These are phyloP conservation scores for Drosophila ohnishii DNA, from an alignment of 1,140 invertebrate species.

Conservation along the genomic window DNA sequence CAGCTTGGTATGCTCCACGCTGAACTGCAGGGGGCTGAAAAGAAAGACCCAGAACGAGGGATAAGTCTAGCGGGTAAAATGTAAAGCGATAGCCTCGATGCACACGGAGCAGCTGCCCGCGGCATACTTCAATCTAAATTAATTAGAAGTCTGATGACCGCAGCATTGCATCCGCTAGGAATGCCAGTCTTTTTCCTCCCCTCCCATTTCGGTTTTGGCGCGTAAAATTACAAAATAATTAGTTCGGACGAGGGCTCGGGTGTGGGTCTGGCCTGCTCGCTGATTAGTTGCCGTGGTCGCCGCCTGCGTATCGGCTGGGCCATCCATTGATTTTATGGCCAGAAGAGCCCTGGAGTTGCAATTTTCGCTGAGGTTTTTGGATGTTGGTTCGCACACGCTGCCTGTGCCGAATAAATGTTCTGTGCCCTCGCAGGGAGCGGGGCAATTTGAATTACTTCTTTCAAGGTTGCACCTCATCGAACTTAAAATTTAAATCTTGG, in stretches of 20 bases:
- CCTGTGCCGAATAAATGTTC: constrained; percentile 55
- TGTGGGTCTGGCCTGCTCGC: constrained; percentile 16
- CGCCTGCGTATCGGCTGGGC: constrained; percentile 20
- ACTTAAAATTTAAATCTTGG: constrained; percentile 26
- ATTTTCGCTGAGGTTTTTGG: constrained; percentile 51
- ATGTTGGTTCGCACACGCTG: constrained; percentile 44
- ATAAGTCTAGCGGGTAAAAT: constrained; percentile 2
- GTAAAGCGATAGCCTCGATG: constrained; percentile 17
- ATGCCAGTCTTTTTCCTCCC: neutral
- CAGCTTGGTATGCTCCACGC: constrained; percentile 71
- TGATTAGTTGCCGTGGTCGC: constrained; percentile 59
- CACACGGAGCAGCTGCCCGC: neutral
- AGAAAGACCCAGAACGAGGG: constrained; percentile 8
- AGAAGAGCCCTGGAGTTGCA: constrained; percentile 19
- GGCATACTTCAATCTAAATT: constrained; percentile 53
- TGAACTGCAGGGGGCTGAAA: constrained; percentile 69
- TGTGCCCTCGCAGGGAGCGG: neutral
- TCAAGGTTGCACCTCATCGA: constrained; percentile 12
- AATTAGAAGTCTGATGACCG: constrained; percentile 60
- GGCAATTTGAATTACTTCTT: constrained; percentile 17
- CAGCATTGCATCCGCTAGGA: constrained; percentile 43
- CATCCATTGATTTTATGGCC: constrained; percentile 41
- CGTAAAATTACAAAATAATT: constrained; percentile 76
- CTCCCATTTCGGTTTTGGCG: constrained; percentile 9
- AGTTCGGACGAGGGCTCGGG: constrained; percentile 29